These are phyloP conservation scores for Amazonetta brasiliensis DNA, from an alignment of 2,797 vertebrate species.

Conservation along the genomic window DNA sequence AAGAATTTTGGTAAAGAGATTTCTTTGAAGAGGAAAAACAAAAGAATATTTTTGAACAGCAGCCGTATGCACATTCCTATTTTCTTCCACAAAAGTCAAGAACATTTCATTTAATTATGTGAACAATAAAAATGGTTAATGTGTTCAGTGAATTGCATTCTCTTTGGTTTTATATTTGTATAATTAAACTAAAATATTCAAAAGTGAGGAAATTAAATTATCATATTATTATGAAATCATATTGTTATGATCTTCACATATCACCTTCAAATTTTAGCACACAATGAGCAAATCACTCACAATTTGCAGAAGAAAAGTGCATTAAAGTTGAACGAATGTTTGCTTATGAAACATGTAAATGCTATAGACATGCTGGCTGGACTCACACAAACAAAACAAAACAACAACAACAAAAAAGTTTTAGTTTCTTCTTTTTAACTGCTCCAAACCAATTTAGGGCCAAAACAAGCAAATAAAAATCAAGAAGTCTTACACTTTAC, in stretches of 20 bases:
- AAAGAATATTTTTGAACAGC: not conserved
- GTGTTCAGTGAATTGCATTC: not conserved
- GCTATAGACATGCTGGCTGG: not conserved
- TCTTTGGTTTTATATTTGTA: not conserved
- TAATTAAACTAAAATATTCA: slow-evolving; percentile 5
- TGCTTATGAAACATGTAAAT: not conserved
- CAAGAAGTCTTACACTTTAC: not conserved
- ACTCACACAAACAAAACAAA: not conserved
- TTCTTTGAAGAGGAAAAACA: not conserved
- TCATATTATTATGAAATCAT: not conserved
- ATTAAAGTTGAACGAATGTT: not conserved
- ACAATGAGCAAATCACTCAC: not conserved
- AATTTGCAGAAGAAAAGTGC: not conserved
- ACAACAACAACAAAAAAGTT: not conserved
- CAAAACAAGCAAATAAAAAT: not conserved
- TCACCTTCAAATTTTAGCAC: not conserved
- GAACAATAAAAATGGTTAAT: not conserved
- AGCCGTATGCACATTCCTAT: not conserved
- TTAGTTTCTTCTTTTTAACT: not conserved
- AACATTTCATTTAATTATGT: slow-evolving; percentile 12
- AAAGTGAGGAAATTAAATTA: not conserved
- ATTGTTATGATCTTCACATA: not conserved
- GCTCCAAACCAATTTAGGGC: not conserved
- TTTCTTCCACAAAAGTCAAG: slow-evolving; percentile 19
- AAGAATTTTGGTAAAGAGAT: not conserved